Conservation (phyloP, 2,113 vertebrate genomes). For the Aleadryas rufinucha region DNA sequence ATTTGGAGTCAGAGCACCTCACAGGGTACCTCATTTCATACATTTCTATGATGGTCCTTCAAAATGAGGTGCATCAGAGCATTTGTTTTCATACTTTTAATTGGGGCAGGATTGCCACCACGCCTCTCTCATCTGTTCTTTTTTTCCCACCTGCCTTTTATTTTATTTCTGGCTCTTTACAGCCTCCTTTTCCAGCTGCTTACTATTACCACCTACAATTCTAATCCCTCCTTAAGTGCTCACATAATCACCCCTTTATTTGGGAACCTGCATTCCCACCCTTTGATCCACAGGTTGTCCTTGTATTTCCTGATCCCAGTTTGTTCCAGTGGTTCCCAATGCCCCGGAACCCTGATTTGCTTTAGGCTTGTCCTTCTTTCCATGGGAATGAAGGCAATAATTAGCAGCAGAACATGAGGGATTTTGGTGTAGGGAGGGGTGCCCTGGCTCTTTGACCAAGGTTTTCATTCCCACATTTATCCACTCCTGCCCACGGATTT, state of each 20-base stretch:
- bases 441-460: not conserved
- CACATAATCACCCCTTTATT: slow-evolving; percentile 34
- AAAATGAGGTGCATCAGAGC: not conserved
- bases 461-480: not conserved
- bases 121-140: not conserved
- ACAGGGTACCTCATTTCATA: not conserved
- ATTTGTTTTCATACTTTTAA: not conserved
- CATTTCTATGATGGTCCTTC: not conserved
- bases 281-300: not conserved
- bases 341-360: not conserved
- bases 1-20: not conserved
- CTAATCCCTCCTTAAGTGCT: slow-evolving; percentile 24
- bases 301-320: not conserved
- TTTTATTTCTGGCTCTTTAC: not conserved
- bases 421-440: not conserved
- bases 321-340: not conserved
- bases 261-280: not conserved
- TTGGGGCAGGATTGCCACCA: not conserved
- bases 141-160: not conserved
- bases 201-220: not conserved
- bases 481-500: not conserved
- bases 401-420: not conserved
- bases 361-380: not conserved
- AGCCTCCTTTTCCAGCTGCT: slow-evolving; percentile 26
- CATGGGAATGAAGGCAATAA: not conserved